Evolutionary conservation across 2,113 vertebrate genomes (phyloP).

Genomic region (Laterallus jamaicensis): DNA sequence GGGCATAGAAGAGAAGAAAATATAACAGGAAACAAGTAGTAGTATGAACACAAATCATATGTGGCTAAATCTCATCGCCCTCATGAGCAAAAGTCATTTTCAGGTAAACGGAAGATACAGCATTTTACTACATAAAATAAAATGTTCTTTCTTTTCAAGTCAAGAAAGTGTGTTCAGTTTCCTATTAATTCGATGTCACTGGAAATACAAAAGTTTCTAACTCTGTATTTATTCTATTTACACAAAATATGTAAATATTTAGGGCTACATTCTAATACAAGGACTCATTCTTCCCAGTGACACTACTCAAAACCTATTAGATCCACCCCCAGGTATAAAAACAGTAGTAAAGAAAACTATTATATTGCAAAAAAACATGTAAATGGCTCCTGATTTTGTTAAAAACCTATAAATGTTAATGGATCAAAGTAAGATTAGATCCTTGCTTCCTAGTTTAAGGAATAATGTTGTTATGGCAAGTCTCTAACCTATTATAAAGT

Average conservation of each 20-base stretch:
- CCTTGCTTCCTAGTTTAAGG: neutral
- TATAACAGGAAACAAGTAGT: slow-evolving; percentile 76
- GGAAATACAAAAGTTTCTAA: neutral
- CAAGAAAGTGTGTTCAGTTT: neutral
- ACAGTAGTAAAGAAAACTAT: neutral
- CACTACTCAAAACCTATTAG: neutral
- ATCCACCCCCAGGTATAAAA: neutral
- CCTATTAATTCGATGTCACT: neutral
- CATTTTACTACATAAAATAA: neutral
- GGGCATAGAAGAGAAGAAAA: slow-evolving; percentile 77
- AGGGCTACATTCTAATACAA: neutral
- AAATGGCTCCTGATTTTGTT: neutral
- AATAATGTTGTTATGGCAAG: neutral
- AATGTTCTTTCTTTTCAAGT: neutral
- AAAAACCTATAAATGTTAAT: neutral
- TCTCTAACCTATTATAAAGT: neutral
- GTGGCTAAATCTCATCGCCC: slow-evolving; percentile 30
- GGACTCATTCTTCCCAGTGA: neutral
- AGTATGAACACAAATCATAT: slow-evolving; percentile 63
- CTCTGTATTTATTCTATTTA: neutral
- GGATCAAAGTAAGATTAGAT: neutral
- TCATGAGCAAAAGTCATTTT: neutral
- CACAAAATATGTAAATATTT: neutral
- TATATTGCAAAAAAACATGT: neutral
- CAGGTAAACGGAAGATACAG: neutral